Evolutionary conservation across 2,797 vertebrate species (phyloP).

Genomic region (Limosa lapponica): DNA sequence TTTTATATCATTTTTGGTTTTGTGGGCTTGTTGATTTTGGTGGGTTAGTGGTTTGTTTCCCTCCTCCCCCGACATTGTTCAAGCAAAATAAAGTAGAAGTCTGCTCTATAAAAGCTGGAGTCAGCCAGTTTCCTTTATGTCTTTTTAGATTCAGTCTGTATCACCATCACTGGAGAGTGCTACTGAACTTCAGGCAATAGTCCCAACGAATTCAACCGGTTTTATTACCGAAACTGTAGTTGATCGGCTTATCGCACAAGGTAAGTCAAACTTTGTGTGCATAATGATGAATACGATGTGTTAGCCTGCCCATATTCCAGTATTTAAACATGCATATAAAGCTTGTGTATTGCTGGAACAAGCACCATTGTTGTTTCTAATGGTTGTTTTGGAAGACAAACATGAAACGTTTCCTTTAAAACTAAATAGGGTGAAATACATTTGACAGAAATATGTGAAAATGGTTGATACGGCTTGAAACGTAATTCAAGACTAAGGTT

Average conservation of each 20-base stretch:
- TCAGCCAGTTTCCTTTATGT: neutral
- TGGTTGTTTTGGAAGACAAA: neutral
- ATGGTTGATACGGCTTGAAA: neutral
- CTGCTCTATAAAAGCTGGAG: neutral
- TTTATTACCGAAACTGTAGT: slow-evolving; percentile 74
- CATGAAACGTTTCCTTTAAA: neutral
- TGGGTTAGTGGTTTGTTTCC: neutral
- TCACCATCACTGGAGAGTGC: slow-evolving; percentile 55
- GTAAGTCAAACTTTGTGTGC: slow-evolving; percentile 61
- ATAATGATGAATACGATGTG: neutral
- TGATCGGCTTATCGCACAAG: slow-evolving; percentile 86
- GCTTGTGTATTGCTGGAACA: neutral
- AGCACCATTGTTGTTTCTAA: neutral
- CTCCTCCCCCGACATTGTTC: too few relatives aligned
- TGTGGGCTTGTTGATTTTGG: neutral
- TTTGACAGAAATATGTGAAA: neutral
- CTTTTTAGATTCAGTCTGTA: slow-evolving; percentile 75
- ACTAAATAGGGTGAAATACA: neutral
- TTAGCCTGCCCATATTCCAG: neutral
- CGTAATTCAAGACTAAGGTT: neutral
- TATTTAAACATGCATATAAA: neutral
- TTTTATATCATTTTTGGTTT: fast-evolving
- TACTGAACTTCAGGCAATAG: slow-evolving; percentile 66
- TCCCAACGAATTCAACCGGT: slow-evolving; percentile 37
- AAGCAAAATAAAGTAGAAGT: neutral